These are phyloP conservation scores for Drosophila carrolli DNA, from an alignment of 1,140 invertebrate genomes.

Conservation along the genomic window DNA sequence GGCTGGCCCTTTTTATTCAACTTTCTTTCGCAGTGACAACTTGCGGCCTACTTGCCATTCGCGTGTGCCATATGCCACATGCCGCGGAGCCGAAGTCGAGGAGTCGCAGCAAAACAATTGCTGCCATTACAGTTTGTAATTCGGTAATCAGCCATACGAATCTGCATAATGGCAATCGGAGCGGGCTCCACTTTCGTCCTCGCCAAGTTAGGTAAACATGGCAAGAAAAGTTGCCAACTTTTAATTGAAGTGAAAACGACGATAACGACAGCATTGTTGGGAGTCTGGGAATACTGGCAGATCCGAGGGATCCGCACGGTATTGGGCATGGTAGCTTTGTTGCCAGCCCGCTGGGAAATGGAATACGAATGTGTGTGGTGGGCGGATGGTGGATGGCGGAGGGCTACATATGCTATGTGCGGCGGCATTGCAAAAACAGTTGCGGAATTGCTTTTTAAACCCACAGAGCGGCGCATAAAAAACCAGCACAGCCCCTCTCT, in stretches of 20 bases:
- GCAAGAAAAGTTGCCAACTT: slow-evolving; percentile 84
- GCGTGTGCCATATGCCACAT: slow-evolving; percentile 66
- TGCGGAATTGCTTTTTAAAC: slow-evolving; percentile 82
- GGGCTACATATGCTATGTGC: slow-evolving; percentile 9
- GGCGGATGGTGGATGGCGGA: slow-evolving; percentile 2
- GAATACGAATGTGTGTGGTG: slow-evolving; percentile 33
- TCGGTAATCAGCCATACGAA: slow-evolving; percentile 80
- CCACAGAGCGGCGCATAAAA: slow-evolving; percentile 75
- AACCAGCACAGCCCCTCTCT: slow-evolving; percentile 62
- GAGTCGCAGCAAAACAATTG: slow-evolving; percentile 68
- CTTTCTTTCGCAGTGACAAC: slow-evolving; percentile 59
- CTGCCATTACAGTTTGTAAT: slow-evolving; percentile 82
- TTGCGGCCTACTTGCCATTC: slow-evolving; percentile 76
- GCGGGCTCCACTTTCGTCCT: slow-evolving; percentile 23
- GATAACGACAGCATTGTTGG: slow-evolving; percentile 83
- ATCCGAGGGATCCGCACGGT: slow-evolving; percentile 25
- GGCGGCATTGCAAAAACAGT: slow-evolving; percentile 71
- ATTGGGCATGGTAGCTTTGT: slow-evolving; percentile 44
- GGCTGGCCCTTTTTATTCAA: neutral
- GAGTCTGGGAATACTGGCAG: slow-evolving; percentile 30
- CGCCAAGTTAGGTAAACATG: slow-evolving; percentile 72
- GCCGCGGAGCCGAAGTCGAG: slow-evolving; percentile 36
- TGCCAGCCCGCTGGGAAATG: slow-evolving; percentile 63
- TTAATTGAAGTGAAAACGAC: slow-evolving; percentile 84
- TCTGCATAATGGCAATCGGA: slow-evolving; percentile 81